A percentile compares a stretch with the other conserved stretches of the same genome.
Evolutionary conservation across 2,113 vertebrate species (phyloP).

Genomic region (Myrmecophaga tridactyla): DNA sequence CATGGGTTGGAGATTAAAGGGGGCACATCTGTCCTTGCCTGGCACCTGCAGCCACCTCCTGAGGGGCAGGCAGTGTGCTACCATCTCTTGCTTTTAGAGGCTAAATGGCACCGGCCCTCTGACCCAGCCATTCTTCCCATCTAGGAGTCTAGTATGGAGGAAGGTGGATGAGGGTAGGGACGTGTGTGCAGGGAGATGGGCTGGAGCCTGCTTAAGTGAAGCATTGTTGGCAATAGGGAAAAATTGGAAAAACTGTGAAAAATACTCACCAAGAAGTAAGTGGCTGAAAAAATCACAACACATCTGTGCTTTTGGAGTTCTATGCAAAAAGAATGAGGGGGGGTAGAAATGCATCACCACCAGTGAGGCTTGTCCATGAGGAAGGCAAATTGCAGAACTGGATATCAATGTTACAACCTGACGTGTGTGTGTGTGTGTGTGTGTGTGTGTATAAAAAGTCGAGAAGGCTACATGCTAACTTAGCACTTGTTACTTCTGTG

Average conservation of each 20-base stretch:
- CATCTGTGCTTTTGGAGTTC: neutral
- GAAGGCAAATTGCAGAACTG: neutral
- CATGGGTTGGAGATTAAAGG: neutral
- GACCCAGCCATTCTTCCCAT: neutral
- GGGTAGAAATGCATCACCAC: neutral
- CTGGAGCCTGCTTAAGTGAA: neutral
- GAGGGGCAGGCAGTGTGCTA: accelerated
- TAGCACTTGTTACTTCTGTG: neutral
- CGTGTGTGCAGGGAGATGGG: accelerated
- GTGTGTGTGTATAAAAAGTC: neutral
- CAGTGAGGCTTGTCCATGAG: accelerated
- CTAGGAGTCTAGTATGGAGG: neutral
- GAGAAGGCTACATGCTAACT: neutral
- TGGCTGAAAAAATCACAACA: accelerated
- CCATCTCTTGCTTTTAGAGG: neutral
- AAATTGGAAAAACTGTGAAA: neutral
- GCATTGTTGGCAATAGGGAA: neutral
- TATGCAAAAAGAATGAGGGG: neutral
- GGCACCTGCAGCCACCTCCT: accelerated
- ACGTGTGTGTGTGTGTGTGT: accelerated
- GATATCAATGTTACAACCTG: accelerated
- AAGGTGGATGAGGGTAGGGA: accelerated
- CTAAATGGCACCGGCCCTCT: accelerated
- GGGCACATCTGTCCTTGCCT: neutral
- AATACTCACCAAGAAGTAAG: neutral